Evolutionary conservation across 2,113 vertebrate genomes (phyloP), one percentile per base, ranked within the genome.

Genomic region (Psilopsiagon aurifrons): DNA sequence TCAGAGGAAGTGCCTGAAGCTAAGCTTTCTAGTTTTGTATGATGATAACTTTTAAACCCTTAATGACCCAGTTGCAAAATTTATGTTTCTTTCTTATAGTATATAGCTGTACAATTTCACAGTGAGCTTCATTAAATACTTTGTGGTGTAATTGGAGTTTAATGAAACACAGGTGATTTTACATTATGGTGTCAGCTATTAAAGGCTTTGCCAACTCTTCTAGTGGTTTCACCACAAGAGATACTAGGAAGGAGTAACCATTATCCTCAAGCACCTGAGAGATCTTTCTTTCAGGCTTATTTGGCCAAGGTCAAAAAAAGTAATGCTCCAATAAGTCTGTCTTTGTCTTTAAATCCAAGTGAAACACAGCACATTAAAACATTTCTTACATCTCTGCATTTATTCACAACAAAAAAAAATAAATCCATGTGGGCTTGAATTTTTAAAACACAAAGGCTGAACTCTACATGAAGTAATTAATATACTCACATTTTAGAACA

Each of bases 101-200:
- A 3, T 16, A 27, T 13, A 76, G 43, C 3, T 73, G 6, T 77
- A 67, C 37, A 44, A 55, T 31, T 74, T 52, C 35, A 80, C 12
- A 69, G 22, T 11, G 35, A 81, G 19, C 13, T 69, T 11, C 63
- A 79, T 41, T 29, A 77, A 75, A 39, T 6, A 28, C 63, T 68
- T 37, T 77, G 8, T 0, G 4, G 6, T 2, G 20, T n/a, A 24
- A 49, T 0, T 23, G 33, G 51, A 85, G 2, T 16, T 60, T 71
- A 86, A 60, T 46, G 43, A 83, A 83, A 64, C 5, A 29, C 7
- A 43, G 1, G 62, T 5, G 6, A 13, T 63, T 80, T 62, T 84
- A 25, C 6, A 2, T 37, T 43, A 37, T 24, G 28, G 2, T 9
- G 12, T 46, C 24, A 84, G 10, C 6, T 71, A 23, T 35, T 47